Base-by-base conservation (phyloP, 2,888 invertebrate species). In the Coleophora deauratella region DNA sequence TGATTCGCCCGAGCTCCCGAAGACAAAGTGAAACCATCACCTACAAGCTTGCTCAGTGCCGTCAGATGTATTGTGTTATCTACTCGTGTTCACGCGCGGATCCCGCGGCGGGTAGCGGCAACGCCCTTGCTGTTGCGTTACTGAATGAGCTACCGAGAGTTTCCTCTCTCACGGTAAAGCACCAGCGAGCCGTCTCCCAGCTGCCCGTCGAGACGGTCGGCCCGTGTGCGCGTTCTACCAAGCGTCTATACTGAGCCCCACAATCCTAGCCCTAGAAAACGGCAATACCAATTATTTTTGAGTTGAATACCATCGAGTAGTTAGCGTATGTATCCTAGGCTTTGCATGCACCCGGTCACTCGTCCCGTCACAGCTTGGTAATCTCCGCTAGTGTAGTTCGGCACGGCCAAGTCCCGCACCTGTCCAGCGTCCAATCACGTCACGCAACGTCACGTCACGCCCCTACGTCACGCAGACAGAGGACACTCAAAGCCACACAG, bases 41-140 rank as follows among this genome's bases (percentile, higher is more conserved):
- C 68, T 68, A 62, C 74, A 79, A 82, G 84, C 84, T 85, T 85
- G 84, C 84, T 86, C 86, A 86, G 86, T 86, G 84, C 82, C 86
- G 86, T 86, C 86, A 86, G 85, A 82, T 86, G 86, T 86, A 85
- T 86, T 86, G 82, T 82, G 86, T 85, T 66, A 82, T 86, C 86
- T 86, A 86, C 86, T 86, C 86, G 79, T 62, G 71, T 59, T 52
- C 71, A 80, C 79, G 63, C 65, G 75, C 46, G 55, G 64, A 57
- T 50, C 67, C 57, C 64, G 53, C 61, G 62, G 50, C 55, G 48
- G 53, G 50, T 45, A 43, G 64, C 57, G 50, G 49, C 40, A 46
- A 33, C 46, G 48, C 58, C 69, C 67, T 55, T 49, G 38, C 42
- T 28, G 43, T 33, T 55, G 50, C 40, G 21, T 27, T 35, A 40